A percentile compares a stretch with the other conserved stretches of the same genome.
Conservation (phyloP, 2,888 invertebrate genomes). For the Ochropacha duplaris region DNA sequence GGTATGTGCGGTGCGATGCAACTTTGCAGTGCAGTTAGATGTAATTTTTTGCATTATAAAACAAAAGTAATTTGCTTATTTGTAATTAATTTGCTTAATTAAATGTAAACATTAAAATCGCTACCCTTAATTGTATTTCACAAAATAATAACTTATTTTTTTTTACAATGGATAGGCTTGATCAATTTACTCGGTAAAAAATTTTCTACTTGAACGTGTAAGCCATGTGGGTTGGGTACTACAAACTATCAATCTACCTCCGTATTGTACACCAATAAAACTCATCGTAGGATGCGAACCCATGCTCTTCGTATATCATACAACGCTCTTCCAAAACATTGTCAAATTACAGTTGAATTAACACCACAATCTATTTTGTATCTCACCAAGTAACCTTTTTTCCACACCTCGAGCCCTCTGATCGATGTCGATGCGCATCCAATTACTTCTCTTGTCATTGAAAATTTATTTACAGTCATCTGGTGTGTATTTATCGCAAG, state of each 20-base stretch:
- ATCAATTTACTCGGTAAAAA: too few species aligned
- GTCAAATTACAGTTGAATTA: not conserved
- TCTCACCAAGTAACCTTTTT: not conserved
- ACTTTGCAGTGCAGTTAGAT: slow-evolving; percentile 32
- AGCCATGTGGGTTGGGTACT: too few species aligned
- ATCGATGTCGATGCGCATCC: slow-evolving; percentile 61
- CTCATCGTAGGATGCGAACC: too few species aligned
- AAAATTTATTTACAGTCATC: slow-evolving; percentile 60
- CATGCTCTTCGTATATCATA: not conserved
- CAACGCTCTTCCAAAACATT: not conserved
- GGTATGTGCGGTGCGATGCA: slow-evolving; percentile 53
- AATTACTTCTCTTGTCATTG: slow-evolving; percentile 70
- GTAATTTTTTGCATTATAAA: slow-evolving; percentile 10
- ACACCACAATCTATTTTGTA: not conserved
- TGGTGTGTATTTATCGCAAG: slow-evolving; percentile 62
- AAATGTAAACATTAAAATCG: too few species aligned
- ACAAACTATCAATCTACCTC: too few species aligned
- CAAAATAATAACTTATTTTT: not conserved
- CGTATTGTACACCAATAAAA: not conserved
- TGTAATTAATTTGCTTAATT: not conserved
- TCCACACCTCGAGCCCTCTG: slow-evolving; percentile 23
- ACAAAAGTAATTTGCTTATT: not conserved
- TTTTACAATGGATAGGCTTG: too few species aligned
- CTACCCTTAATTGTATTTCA: too few species aligned
- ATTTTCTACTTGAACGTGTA: too few species aligned